Evolutionary conservation across 2,797 vertebrate genomes (phyloP), one percentile per base, ranked within the genome.

Genomic region (Gallinago nigripennis): DNA sequence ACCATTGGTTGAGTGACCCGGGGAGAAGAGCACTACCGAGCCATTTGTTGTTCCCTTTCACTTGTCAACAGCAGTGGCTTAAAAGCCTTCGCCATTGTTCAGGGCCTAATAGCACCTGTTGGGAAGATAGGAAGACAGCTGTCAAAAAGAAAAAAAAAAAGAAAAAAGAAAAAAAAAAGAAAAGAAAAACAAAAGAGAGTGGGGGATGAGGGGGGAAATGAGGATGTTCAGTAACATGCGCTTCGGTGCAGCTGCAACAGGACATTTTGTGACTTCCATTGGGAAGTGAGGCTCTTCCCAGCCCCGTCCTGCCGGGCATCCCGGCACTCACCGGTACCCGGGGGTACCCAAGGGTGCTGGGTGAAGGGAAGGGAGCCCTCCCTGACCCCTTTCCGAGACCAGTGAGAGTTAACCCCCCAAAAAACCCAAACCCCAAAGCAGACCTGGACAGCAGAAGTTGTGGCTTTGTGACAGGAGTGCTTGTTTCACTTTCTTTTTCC

Each of bases 11-110:
- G 96, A 97, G 97, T 98, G 97, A 98, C 97, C 97, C 92, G 43
- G 97, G 97, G 97, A 98, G 98, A 98, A 97, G 97, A 98, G 98
- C 96, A 97, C 97, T 97, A 98, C 96, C 72, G 83, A 97, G 98
- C 98, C 98, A 98, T 99, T 99, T 99, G 98, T 99, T 99, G 98
- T 98, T 98, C 98, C 98, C 98, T 98, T 98, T 98, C 98, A 98
- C 98, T 99, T 99, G 99, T 99, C 99, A 99, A 98, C 95, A 98
- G 97, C 98, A 98, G 98, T 98, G 98, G 98, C 98, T 99, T 98
- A 99, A 99, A 99, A 99, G 99, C 98, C 98, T 98, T 97, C 61
- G 95, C 98, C 98, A 99, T 99, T 99, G 98, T 99, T 98, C 98
- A 84, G 95, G 94, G 97, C 95, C 98, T 98, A 98, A 98, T 98